Evolutionary conservation across 2,113 vertebrate species (phyloP).

Genomic region (Mormoops blainvillei): DNA sequence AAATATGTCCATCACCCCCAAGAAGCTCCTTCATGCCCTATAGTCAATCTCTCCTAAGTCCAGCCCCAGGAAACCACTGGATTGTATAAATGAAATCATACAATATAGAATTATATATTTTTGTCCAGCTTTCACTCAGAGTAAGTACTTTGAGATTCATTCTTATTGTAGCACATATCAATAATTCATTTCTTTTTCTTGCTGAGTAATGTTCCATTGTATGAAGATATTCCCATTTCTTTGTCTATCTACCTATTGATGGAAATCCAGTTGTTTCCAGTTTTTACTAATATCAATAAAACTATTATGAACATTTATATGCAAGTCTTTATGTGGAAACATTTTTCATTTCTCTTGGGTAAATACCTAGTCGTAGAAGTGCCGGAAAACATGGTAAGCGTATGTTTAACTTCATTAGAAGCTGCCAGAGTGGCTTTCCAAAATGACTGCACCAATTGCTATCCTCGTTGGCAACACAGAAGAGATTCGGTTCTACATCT

Average conservation of each 20-base stretch:
- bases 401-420: not conserved
- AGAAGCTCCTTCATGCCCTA: not conserved
- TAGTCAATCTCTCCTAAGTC: not conserved
- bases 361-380: not conserved
- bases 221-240: not conserved
- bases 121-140: not conserved
- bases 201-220: not conserved
- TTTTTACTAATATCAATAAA: not conserved
- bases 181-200: not conserved
- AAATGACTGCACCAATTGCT: not conserved
- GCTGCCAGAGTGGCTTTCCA: not conserved
- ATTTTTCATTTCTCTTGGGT: not conserved
- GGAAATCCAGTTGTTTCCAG: not conserved
- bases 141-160: not conserved
- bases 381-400: not conserved
- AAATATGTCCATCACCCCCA: not conserved
- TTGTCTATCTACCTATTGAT: not conserved
- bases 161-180: not conserved
- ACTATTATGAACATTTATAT: not conserved
- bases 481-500: not conserved
- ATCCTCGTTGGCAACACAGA: not conserved
- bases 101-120: not conserved
- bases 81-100: not conserved
- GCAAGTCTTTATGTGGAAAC: not conserved
- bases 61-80: not conserved